phyloP scores from a whole-genome alignment of 2,113 vertebrate genomes.

The Solenodon paradoxus region DNA sequence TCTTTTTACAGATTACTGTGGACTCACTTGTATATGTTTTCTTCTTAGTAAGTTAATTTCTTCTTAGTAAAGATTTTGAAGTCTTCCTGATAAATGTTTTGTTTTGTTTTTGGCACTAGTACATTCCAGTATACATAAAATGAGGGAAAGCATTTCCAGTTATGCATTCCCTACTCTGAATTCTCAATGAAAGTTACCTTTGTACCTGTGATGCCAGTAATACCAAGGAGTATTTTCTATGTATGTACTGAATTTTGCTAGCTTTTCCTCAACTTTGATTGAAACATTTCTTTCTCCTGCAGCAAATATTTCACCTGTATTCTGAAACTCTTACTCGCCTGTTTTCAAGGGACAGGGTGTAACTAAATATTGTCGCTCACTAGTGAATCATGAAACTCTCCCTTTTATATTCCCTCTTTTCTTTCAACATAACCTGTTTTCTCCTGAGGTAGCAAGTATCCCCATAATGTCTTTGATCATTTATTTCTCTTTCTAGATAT shows the following conservation, averaged over 20 bases:
- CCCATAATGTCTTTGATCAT: background rate
- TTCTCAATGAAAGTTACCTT: background rate
- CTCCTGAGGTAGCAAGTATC: background rate
- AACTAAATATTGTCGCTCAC: background rate
- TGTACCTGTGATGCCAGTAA: background rate
- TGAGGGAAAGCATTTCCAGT: background rate
- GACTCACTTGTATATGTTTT: background rate
- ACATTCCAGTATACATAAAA: background rate
- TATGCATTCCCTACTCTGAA: background rate
- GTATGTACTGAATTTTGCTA: background rate
- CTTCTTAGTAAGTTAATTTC: background rate
- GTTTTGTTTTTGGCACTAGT: background rate
- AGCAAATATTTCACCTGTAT: background rate
- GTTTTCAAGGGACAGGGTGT: too few species aligned
- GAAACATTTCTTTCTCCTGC: background rate
- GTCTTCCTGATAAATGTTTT: background rate
- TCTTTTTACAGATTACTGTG: slow-evolving; percentile 9
- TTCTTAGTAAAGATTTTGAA: background rate
- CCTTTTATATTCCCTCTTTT: background rate
- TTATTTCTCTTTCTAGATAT: background rate
- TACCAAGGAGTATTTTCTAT: background rate
- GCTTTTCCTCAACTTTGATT: background rate
- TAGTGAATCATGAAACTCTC: background rate
- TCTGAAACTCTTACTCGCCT: too few species aligned
- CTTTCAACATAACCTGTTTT: background rate